Conservation (phyloP, 2,113 vertebrate species). For the Anoura caudifer region DNA sequence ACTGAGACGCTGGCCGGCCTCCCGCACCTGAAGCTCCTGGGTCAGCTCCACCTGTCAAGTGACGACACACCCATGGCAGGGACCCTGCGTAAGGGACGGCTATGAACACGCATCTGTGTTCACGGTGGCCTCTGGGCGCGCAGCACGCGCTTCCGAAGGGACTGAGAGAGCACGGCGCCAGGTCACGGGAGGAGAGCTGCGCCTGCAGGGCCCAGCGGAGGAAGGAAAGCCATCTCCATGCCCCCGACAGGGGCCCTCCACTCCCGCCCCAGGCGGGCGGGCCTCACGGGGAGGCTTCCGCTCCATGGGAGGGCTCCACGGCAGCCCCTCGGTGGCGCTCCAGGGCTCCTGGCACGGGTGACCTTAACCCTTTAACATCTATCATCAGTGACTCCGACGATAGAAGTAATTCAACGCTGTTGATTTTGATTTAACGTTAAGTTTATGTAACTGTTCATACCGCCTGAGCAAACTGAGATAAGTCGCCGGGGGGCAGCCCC, state of each 20-base stretch:
- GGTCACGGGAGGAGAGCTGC: too few species aligned
- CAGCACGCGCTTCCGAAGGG: too few species aligned
- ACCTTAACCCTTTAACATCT: not conserved
- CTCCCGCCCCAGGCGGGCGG: too few species aligned
- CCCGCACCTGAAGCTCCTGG: not conserved
- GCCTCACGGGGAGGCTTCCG: too few species aligned
- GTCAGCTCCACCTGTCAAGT: not conserved
- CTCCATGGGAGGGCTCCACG: too few species aligned
- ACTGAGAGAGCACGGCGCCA: too few species aligned
- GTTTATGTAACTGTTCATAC: too few species aligned
- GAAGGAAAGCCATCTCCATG: too few species aligned
- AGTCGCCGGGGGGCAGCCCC: fast-evolving
- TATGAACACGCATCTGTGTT: fast-evolving
- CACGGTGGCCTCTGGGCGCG: fast-evolving
- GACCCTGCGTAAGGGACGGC: fast-evolving
- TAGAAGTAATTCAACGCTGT: not conserved
- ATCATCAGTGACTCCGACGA: not conserved
- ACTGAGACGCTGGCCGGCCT: fast-evolving
- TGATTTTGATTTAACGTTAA: not conserved
- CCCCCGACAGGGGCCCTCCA: too few species aligned
- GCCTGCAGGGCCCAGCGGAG: too few species aligned
- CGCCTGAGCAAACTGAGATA: not conserved
- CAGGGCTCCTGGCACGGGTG: not conserved
- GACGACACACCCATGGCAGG: fast-evolving
- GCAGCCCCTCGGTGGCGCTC: too few species aligned